Percentiles rank a stretch among this genome's conserved stretches.
Conservation (phyloP, 2,888 invertebrate species). For the Rotaria macrura region DNA sequence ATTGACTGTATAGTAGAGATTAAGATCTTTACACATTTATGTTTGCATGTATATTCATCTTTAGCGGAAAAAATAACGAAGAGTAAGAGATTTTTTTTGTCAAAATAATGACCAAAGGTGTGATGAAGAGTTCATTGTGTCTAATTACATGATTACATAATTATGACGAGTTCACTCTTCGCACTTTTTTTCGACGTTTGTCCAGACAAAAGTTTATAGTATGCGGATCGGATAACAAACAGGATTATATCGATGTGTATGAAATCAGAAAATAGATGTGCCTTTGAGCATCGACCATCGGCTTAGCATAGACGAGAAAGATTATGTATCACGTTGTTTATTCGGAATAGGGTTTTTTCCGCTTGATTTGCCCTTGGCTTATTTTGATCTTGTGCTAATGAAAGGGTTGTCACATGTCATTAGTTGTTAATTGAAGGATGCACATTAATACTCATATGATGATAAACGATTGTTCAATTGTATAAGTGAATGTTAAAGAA, state of each 20-base stretch:
- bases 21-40: neutral
- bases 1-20: neutral
- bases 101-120: neutral
- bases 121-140: neutral
- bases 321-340: neutral
- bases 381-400: constrained; percentile 1
- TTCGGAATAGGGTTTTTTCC: neutral
- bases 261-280: neutral
- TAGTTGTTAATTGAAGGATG: constrained; percentile 12
- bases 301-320: neutral
- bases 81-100: neutral
- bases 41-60: neutral
- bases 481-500: neutral
- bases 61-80: neutral
- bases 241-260: neutral
- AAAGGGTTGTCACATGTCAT: constrained; percentile 15
- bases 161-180: neutral
- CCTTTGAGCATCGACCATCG: neutral
- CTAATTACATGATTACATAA: neutral
- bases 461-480: constrained; percentile 15
- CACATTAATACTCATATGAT: constrained; percentile 8
- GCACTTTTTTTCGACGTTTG: neutral
- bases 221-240: neutral
- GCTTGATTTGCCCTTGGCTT: neutral
- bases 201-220: neutral